Base-by-base conservation (phyloP, 2,797 vertebrate species). In the Caiman crocodilus region DNA sequence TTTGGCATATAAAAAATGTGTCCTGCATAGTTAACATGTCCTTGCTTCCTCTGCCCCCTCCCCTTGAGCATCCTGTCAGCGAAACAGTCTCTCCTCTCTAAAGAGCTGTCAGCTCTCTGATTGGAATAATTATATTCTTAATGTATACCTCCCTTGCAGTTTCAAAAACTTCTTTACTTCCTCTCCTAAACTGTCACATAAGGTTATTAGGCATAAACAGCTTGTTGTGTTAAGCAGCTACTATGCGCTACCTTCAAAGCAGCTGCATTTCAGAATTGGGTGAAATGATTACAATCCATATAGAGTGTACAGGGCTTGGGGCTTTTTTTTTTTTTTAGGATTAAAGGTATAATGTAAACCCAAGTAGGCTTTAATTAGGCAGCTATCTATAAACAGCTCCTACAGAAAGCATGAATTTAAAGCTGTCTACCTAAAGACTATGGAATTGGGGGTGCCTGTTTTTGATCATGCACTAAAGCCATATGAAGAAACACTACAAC, bases 261-360 rank as follows among this genome's bases (percentile, higher is more conserved):
- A 86, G 56, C 7, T 91, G 81, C 94, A 57, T 50, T 73, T 73
- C 35, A 9, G 4, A 42, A 14, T 73, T 73, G 69, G 35, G 23
- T 50, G 69, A 73, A 50, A 14, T 73, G 35, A 73, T 73, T 73
- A 50, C 35, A 25, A 73, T 25, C 35, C 15, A 42, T 42, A 73
- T 13, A 73, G 69, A 73, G 23, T 73, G 50, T 73, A 42, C 35
- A 73, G 69, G 23, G 26, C 14, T 50, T 50, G 42, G 15, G 21
- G 18, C 23, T 23, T 21, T 32, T 42, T 76, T 21, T 32, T 76
- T 78, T 84, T 90, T 84, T 50, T 71, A 93, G 79, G 81, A 90
- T 86, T 89, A 95, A 94, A 95, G 30, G 83, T 76, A 65, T 28
- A 82, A 89, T 25, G 77, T 90, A 94, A 94, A 91, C 88, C 69